Evolutionary conservation across 2,888 invertebrate species (phyloP).

Genomic region (Mylabris sibirica): DNA sequence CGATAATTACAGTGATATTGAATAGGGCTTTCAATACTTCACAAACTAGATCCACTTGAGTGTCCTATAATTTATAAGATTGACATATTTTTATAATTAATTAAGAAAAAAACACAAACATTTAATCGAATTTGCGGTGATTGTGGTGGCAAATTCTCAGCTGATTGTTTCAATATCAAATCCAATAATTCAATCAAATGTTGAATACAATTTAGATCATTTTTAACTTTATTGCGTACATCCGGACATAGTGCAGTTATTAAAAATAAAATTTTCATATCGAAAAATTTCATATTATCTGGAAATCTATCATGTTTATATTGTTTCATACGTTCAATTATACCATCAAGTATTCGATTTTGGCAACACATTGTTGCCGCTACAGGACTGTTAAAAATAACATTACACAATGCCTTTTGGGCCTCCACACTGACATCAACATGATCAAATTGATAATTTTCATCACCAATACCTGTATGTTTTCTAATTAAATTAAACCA

Average conservation of each 20-base stretch:
- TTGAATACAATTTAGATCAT: conserved; percentile 74
- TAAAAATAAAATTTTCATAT: conserved; percentile 88
- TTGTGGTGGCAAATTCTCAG: conserved; percentile 40
- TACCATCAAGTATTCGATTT: conserved; percentile 74
- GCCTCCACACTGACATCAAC: conserved; percentile 76
- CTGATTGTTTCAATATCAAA: conserved; percentile 65
- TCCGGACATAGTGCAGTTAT: conserved; percentile 83
- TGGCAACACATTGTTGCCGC: conserved; percentile 69
- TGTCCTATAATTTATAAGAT: conserved; percentile 59
- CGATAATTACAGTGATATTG: conserved; percentile 71
- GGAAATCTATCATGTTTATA: conserved; percentile 66
- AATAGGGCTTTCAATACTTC: conserved; percentile 82
- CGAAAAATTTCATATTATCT: conserved; percentile 81
- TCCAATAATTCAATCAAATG: conserved; percentile 74
- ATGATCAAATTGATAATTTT: conserved; percentile 55
- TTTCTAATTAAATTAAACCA: conserved; percentile 74
- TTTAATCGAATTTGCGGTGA: conserved; percentile 34
- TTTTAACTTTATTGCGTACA: conserved; percentile 70
- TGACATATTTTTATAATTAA: conserved; percentile 1
- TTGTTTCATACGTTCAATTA: conserved; percentile 75
- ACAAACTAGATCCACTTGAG: conserved; percentile 70
- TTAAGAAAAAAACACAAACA: conserved; percentile 8
- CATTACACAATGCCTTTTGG: conserved; percentile 87
- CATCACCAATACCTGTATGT: conserved; percentile 68
- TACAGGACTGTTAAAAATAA: conserved; percentile 78